A percentile compares a stretch with the other conserved stretches of the same genome.
phyloP scores from a whole-genome alignment of 2,113 vertebrate species.

The Heliornis fulica region DNA sequence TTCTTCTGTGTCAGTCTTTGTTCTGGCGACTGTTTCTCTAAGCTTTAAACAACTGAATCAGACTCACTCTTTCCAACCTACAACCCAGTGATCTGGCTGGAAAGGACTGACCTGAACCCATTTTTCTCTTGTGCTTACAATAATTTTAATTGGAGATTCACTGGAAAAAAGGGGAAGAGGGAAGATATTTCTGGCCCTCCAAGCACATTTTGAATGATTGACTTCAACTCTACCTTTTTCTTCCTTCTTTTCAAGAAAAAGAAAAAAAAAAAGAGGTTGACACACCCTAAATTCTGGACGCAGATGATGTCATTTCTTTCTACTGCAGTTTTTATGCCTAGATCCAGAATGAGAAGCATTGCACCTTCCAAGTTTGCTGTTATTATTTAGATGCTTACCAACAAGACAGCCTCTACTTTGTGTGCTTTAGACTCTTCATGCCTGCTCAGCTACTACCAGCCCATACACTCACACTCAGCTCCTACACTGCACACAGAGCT shows the following conservation, averaged over 20 bases:
- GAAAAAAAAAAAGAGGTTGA: background rate
- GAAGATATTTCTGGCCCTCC: background rate
- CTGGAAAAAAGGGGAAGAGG: too few relatives aligned
- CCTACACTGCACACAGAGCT: background rate
- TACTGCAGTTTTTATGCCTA: background rate
- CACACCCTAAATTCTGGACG: background rate
- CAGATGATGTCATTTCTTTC: background rate
- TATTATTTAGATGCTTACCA: background rate
- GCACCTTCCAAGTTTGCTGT: background rate
- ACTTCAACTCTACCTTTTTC: background rate
- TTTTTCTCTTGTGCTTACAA: background rate
- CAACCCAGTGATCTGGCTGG: background rate
- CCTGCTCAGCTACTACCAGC: background rate
- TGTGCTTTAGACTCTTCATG: background rate
- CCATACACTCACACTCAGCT: too few relatives aligned
- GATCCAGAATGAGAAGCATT: background rate
- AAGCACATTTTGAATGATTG: background rate
- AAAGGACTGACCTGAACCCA: background rate
- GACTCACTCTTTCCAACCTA: background rate
- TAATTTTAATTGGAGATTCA: background rate
- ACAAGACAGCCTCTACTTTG: background rate
- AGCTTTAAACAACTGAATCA: background rate
- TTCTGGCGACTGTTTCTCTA: background rate
- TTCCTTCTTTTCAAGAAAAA: background rate
- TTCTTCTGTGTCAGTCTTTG: background rate